A percentile compares a stretch with the other conserved stretches of the same genome.
Evolutionary conservation across 2,888 invertebrate species (phyloP).

Genomic region (Electrophaes corylata): DNA sequence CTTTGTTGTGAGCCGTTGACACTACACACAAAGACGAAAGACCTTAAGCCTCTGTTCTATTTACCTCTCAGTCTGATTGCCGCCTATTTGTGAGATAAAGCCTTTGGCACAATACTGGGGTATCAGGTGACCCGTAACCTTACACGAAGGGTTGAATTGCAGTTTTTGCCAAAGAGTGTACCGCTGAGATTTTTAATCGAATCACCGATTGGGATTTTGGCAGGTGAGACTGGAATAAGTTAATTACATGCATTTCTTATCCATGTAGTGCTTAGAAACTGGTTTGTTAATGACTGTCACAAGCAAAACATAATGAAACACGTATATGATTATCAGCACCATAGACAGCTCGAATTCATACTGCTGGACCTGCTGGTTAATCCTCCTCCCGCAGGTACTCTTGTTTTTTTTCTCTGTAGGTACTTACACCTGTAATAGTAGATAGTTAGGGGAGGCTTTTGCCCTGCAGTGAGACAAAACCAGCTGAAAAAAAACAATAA

Average conservation of each 20-base stretch:
- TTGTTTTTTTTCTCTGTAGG: too few species aligned
- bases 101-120: constrained; percentile 37
- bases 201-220: constrained; percentile 6
- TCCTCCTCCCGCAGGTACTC: too few species aligned
- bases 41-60: constrained; percentile 30
- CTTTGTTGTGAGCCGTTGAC: constrained; percentile 35
- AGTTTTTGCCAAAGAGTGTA: constrained; percentile 36
- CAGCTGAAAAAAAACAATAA: too few species aligned
- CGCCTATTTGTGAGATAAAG: constrained; percentile 39
- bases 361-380: too few species aligned
- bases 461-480: too few species aligned
- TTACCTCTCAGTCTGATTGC: constrained; percentile 39
- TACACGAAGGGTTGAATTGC: constrained; percentile 31
- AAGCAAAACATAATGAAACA: too few species aligned
- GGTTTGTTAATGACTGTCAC: too few species aligned
- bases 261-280: too few species aligned
- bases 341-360: too few species aligned
- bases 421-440: too few species aligned
- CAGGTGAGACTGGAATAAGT: neutral
- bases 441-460: too few species aligned
- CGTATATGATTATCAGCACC: too few species aligned
- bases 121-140: constrained; percentile 41
- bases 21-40: constrained; percentile 35
- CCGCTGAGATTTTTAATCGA: constrained; percentile 23
- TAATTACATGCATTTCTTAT: neutral